Percentiles rank a stretch among this genome's conserved stretches.
Conservation (phyloP, 2,888 invertebrate species). For the Microplitis manilae region DNA sequence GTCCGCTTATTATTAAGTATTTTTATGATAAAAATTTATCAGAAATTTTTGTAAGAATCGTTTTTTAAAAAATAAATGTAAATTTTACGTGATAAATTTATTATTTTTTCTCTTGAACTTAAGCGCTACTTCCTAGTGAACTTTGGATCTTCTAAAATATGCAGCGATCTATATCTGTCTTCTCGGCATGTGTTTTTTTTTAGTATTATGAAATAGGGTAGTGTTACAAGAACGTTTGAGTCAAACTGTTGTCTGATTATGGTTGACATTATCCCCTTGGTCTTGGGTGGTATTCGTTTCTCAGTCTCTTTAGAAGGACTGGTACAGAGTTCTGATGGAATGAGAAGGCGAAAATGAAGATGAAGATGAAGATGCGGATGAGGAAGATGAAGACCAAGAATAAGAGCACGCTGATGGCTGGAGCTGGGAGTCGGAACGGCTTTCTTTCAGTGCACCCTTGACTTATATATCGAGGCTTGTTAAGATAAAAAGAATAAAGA, state of each 20-base stretch:
- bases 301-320: background rate
- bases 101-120: background rate
- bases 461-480: slow-evolving; percentile 55
- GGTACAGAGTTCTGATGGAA: background rate
- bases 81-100: too few species aligned
- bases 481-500: slow-evolving; percentile 16
- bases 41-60: too few species aligned
- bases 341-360: background rate
- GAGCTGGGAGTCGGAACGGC: slow-evolving; percentile 23
- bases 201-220: slow-evolving; percentile 8
- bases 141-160: slow-evolving; percentile 8
- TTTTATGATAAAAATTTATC: too few species aligned
- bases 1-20: background rate
- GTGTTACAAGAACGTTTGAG: background rate
- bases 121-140: slow-evolving; percentile 2
- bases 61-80: too few species aligned
- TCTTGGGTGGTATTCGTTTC: too few species aligned
- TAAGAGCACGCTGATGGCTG: background rate
- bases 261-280: background rate
- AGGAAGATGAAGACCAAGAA: background rate
- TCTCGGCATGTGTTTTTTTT: background rate
- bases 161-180: background rate
- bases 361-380: background rate
- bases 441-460: slow-evolving; percentile 55
- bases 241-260: background rate